Percentiles rank a stretch among this genome's conserved stretches.
phyloP scores from a whole-genome alignment of 2,113 vertebrate genomes.

The Oreotrochilus melanogaster region DNA sequence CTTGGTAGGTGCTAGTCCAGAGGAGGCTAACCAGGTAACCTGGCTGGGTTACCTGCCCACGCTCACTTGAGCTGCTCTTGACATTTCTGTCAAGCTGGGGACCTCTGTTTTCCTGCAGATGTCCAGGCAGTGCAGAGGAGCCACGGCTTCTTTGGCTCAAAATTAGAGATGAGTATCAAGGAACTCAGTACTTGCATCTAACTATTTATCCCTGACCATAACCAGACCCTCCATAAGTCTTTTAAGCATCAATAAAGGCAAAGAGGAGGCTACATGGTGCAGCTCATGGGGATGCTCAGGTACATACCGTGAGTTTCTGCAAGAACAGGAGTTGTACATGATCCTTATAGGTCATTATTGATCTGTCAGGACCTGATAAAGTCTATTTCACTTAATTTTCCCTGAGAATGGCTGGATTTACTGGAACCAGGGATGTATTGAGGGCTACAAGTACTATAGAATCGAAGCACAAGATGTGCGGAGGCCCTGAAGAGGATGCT shows the following conservation, averaged over 20 bases:
- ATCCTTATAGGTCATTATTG: neutral
- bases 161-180: neutral
- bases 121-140: neutral
- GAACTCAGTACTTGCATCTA: neutral
- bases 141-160: neutral
- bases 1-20: neutral
- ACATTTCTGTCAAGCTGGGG: neutral
- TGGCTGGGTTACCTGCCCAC: fast-evolving
- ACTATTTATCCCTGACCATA: neutral
- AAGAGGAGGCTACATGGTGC: neutral
- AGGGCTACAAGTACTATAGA: neutral
- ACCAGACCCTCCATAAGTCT: neutral
- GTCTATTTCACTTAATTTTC: neutral
- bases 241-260: neutral
- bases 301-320: neutral
- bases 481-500: neutral
- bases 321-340: neutral
- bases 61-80: neutral
- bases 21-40: neutral
- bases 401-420: neutral
- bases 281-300: neutral
- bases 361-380: neutral
- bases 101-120: neutral
- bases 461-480: neutral
- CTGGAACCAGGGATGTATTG: neutral